phyloP scores from a whole-genome alignment of 2,888 invertebrate genomes.

The Epicampocera succincta region DNA sequence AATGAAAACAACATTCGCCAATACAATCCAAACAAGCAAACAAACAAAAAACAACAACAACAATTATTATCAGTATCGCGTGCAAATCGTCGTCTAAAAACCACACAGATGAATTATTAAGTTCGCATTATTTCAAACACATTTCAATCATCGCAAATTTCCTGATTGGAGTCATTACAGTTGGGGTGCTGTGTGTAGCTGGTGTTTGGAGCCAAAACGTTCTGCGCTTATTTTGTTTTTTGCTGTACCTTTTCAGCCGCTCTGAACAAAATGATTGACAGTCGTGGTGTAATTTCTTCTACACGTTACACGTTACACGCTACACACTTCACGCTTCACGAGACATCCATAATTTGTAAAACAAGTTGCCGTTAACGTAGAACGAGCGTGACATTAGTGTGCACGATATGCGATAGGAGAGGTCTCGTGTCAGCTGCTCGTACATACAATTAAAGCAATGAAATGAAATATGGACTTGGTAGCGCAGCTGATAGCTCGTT shows the following conservation, averaged over 20 bases:
- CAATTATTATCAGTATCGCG: too few species aligned
- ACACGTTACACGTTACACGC: too few species aligned
- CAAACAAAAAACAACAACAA: too few species aligned
- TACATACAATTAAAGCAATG: too few species aligned
- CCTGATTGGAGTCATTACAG: neutral
- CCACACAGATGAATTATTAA: too few species aligned
- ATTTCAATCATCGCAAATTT: slow-evolving; percentile 18
- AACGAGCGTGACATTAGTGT: neutral
- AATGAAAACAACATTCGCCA: too few species aligned
- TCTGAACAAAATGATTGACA: slow-evolving; percentile 18
- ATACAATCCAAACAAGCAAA: too few species aligned
- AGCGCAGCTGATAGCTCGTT: too few species aligned
- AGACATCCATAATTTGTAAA: neutral
- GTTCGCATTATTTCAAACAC: too few species aligned
- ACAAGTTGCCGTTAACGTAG: too few species aligned
- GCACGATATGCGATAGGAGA: neutral
- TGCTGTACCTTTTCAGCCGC: neutral
- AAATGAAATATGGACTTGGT: too few species aligned
- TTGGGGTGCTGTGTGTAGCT: neutral
- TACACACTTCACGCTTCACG: neutral
- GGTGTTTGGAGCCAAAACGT: neutral
- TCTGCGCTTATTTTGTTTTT: neutral
- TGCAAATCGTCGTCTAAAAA: too few species aligned
- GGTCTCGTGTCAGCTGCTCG: neutral
- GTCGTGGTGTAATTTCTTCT: slow-evolving; percentile 13